Evolutionary conservation across 1,140 invertebrate genomes (phyloP).

Genomic region (Colletes latitarsis): DNA sequence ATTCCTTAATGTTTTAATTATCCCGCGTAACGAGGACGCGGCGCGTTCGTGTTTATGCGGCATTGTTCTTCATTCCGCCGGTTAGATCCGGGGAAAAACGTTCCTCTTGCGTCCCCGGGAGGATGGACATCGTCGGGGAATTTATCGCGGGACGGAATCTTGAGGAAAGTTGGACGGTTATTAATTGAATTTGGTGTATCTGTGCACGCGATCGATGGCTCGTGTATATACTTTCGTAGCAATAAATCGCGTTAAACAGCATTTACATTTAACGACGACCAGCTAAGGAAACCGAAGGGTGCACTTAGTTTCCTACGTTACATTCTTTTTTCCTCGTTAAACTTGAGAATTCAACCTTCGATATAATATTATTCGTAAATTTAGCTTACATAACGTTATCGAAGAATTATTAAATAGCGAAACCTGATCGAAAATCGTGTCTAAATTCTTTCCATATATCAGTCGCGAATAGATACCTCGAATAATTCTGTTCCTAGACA

Average conservation of each 20-base stretch:
- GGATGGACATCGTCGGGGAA: neutral
- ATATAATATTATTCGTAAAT: no score
- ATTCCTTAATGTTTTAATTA: conserved; percentile 49
- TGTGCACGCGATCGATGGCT: neutral
- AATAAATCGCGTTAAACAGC: neutral
- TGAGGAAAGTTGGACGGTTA: neutral
- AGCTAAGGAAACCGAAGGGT: no score
- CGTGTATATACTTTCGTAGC: neutral
- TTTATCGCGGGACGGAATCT: neutral
- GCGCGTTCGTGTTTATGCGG: conserved; percentile 8
- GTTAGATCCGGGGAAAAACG: neutral
- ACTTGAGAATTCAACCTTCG: no score
- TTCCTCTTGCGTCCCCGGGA: neutral
- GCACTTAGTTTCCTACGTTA: no score
- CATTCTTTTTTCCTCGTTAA: no score
- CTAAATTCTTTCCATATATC: no score
- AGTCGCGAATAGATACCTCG: no score
- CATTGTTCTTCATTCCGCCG: conserved; percentile 11
- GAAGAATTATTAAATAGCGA: no score
- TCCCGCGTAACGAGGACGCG: conserved; percentile 6
- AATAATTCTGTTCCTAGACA: no score
- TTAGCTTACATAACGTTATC: no score
- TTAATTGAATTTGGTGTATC: conserved; percentile 1
- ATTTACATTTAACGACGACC: no score
- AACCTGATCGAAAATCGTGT: no score